Percentiles rank a stretch among this genome's conserved stretches.
These are phyloP conservation scores for Antigone vipio DNA, from an alignment of 2,113 vertebrate genomes.

Conservation along the genomic window DNA sequence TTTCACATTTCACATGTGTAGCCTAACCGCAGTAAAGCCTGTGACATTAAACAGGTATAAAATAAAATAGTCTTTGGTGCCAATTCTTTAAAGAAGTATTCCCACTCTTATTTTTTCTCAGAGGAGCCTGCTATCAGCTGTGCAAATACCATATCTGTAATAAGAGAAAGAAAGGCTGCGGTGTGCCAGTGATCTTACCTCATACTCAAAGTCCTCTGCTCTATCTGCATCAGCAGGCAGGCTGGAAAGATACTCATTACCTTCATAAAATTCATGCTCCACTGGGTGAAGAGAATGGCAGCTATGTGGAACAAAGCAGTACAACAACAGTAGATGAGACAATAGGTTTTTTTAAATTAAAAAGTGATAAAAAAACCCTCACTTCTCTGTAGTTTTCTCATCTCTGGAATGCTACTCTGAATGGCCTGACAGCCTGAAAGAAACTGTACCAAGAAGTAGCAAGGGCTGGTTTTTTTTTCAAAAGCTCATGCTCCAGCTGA, in stretches of 20 bases:
- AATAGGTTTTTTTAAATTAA: constrained; percentile 1
- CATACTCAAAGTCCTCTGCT: constrained; percentile 93
- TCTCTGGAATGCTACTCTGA: not conserved
- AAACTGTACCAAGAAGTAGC: not conserved
- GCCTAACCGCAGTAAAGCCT: not conserved
- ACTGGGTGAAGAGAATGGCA: constrained; percentile 93
- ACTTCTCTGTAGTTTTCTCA: constrained; percentile 5
- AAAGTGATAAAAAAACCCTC: not conserved
- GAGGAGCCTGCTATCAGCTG: not conserved
- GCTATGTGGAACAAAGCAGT: constrained; percentile 73
- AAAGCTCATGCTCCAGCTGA: not conserved
- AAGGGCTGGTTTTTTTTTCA: not conserved
- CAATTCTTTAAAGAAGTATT: not conserved
- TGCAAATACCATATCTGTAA: not conserved
- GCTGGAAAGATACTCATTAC: constrained; percentile 89
- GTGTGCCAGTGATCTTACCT: constrained; percentile 80
- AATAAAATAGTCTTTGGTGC: not conserved
- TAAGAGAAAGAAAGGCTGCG: not conserved
- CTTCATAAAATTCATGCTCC: constrained; percentile 91
- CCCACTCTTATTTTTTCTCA: not conserved
- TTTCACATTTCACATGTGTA: not conserved
- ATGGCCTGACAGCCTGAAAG: not conserved
- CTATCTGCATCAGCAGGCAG: constrained; percentile 87
- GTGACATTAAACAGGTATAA: not conserved
- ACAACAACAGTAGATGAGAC: constrained; percentile 62